These are phyloP conservation scores for Otocyon megalotis DNA, from an alignment of 2,113 vertebrate species.

Conservation along the genomic window DNA sequence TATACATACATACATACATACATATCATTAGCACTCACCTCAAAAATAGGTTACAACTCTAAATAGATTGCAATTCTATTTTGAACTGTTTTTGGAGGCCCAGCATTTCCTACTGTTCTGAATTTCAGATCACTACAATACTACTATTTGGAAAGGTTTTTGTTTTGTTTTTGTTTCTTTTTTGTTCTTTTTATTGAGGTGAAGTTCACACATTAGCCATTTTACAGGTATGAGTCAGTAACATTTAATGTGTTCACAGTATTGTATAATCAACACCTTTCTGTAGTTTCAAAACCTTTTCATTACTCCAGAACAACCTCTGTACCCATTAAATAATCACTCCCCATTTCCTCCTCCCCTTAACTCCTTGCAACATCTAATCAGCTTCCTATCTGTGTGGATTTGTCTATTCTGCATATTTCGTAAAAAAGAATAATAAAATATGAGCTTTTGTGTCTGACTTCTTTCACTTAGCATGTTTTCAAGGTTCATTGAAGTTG, in stretches of 20 bases:
- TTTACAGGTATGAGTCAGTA: constrained; percentile 19
- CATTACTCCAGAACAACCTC: background rate
- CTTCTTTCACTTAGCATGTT: background rate
- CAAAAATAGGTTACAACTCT: background rate
- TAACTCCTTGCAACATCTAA: background rate
- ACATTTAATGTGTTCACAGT: background rate
- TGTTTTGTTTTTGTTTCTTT: constrained; percentile 6
- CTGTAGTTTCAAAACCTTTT: constrained; percentile 6
- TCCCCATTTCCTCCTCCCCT: background rate
- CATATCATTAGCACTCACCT: background rate
- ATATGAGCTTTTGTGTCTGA: background rate
- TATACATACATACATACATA: background rate
- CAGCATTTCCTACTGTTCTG: background rate
- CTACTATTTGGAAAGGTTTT: background rate
- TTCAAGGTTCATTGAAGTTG: background rate
- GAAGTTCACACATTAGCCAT: background rate
- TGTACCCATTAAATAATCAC: background rate
- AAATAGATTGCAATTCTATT: background rate
- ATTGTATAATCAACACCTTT: background rate
- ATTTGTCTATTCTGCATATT: background rate
- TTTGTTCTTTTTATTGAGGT: background rate
- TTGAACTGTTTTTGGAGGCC: background rate
- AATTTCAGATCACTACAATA: background rate
- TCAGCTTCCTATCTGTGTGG: background rate
- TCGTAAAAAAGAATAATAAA: background rate